Percentiles rank a stretch among this genome's conserved stretches.
Evolutionary conservation across 2,113 vertebrate genomes (phyloP).

Genomic region (Pardalotus punctatus): DNA sequence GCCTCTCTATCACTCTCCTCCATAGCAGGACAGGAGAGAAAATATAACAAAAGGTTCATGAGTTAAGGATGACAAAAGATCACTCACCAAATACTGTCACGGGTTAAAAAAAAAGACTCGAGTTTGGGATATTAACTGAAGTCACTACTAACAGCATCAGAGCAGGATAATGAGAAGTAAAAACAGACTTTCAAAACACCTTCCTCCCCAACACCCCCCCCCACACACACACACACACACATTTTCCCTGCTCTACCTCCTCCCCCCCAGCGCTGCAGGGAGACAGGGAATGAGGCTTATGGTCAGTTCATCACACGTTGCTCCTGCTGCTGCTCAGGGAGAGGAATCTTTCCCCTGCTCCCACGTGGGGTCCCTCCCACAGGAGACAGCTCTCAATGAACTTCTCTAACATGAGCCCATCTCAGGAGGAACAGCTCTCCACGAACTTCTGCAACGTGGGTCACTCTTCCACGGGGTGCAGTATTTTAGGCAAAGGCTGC

Average conservation of each 20-base stretch:
- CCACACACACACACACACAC: too few species aligned
- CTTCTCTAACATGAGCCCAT: accelerated
- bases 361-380: not conserved
- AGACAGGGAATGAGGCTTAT: not conserved
- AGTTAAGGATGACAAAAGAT: not conserved
- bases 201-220: not conserved
- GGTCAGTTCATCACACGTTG: not conserved
- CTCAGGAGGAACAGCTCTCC: not conserved
- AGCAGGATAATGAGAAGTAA: not conserved
- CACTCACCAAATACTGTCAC: not conserved
- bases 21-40: not conserved
- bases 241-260: not conserved
- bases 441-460: not conserved
- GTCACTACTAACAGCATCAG: not conserved
- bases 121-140: not conserved
- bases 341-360: not conserved
- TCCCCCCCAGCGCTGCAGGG: not conserved
- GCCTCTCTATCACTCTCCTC: not conserved
- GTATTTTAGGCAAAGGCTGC: not conserved
- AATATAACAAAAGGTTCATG: not conserved
- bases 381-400: not conserved
- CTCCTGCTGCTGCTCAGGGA: not conserved
- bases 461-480: not conserved
- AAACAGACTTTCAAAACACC: not conserved
- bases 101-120: accelerated